Percentiles rank a stretch among this genome's conserved stretches.
Evolutionary conservation across 1,140 invertebrate genomes (phyloP).

Genomic region (Zaprionus tsacasi): DNA sequence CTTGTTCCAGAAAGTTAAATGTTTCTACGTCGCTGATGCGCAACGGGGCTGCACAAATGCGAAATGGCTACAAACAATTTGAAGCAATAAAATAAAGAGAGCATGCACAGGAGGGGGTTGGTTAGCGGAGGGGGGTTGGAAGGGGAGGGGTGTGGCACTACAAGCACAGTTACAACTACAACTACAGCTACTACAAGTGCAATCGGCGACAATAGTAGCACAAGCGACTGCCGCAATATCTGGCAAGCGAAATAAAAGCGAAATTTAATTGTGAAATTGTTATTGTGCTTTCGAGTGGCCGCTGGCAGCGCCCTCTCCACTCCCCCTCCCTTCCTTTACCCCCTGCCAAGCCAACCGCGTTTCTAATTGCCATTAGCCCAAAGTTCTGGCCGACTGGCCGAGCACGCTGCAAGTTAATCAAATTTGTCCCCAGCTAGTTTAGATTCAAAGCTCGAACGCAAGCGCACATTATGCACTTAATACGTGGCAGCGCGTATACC

Average conservation of each 20-base stretch:
- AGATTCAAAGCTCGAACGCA: constrained; percentile 1
- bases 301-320: not conserved
- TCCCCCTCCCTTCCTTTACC: not conserved
- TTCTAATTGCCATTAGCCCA: constrained; percentile 54
- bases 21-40: constrained; percentile 71
- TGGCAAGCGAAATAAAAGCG: constrained; percentile 69
- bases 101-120: constrained; percentile 33
- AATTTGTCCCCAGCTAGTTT: constrained; percentile 19
- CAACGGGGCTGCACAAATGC: constrained; percentile 79
- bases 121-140: not conserved
- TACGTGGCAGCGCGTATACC: not conserved
- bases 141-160: constrained; percentile 20
- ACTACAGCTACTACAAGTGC: constrained; percentile 30
- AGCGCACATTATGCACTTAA: not conserved
- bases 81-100: constrained; percentile 81
- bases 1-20: constrained; percentile 79
- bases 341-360: constrained; percentile 19
- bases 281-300: constrained; percentile 59
- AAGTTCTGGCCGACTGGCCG: constrained; percentile 11
- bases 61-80: constrained; percentile 82
- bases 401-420: constrained; percentile 52
- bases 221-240: constrained; percentile 56
- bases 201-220: constrained; percentile 24
- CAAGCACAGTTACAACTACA: constrained; percentile 34
- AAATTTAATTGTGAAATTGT: constrained; percentile 82